Conservation (phyloP, 2,888 invertebrate species). For the Acanthoscelides obtectus region DNA sequence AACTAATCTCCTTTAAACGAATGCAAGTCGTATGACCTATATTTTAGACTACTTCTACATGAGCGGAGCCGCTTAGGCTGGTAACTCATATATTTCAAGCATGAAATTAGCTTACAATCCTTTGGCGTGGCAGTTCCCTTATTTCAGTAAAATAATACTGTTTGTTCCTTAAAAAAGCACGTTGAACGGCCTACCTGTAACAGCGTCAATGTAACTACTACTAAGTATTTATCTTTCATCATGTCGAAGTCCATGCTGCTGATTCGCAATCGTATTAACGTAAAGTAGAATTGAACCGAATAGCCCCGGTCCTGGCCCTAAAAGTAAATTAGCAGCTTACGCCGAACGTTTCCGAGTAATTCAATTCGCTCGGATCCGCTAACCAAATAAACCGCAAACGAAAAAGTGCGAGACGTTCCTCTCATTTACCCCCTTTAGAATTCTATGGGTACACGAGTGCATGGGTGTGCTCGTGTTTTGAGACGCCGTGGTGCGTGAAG, state of each 20-base stretch:
- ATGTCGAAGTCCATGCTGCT: neutral
- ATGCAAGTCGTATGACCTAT: no score
- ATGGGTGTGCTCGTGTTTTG: neutral
- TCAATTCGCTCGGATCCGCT: neutral
- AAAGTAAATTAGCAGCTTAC: neutral
- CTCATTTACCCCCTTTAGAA: neutral
- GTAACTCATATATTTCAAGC: no score
- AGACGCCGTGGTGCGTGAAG: no score
- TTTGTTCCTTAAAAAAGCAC: no score
- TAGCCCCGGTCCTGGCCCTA: neutral
- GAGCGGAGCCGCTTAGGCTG: no score
- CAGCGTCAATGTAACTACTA: no score
- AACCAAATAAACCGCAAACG: neutral
- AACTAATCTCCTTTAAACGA: no score
- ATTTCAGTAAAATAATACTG: no score
- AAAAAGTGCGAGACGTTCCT: neutral
- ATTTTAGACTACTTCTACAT: no score
- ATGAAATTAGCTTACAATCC: no score
- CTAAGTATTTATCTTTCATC: neutral
- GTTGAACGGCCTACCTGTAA: no score
- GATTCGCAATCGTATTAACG: neutral
- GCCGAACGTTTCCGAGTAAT: neutral
- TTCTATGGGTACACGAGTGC: neutral
- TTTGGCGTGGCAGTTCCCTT: no score
- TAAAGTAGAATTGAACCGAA: neutral